Base-by-base conservation (phyloP, 1,140 invertebrate genomes). In the Piezodorus guildinii region DNA sequence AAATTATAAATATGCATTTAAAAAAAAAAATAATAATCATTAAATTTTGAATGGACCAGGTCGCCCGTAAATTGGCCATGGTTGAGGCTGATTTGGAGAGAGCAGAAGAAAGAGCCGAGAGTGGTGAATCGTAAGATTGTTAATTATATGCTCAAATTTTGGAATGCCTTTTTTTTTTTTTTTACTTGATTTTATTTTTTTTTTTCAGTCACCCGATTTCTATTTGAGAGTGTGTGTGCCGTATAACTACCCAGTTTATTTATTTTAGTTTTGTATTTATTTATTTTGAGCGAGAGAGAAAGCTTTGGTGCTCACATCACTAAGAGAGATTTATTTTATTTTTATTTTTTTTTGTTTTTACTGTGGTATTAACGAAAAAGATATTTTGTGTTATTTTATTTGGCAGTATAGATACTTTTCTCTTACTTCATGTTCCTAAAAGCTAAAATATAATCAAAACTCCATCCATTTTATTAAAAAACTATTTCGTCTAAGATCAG, bases 31-130 rank as follows among this genome's bases (percentile, higher is more conserved):
- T 39, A 30, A 6, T 39, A 39, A 39, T 39, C 2, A 1, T 6
- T 39, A 39, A 39, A 39, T 39, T 39, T 39, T 39, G 4, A 39
- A 39, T 39, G 34, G 44, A 34, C 62, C 83, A 99, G 97, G 96
- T 99, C 77, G 96, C 97, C 83, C 96, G 96, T 94, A 99, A 99
- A 86, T 90, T 99, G 86, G 97, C 97, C 81, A 99, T 99, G 93
- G 96, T 99, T 86, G 97, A 99, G 83, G 96, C 96, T 78, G 97
- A 99, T 83, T 85, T 99, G 79, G 97, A 99, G 81, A 90, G 96
- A 82, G 95, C 97, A 72, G 97, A 99, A 85, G 95, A 99, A 80
- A 91, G 97, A 80, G 94, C 97, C 73, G 96, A 99, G 80, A 83
- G 95, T 76, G 96, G 96, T 81, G 97, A 99, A 90, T 91, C 93